Evolutionary conservation across 2,113 vertebrate genomes (phyloP).

Genomic region (Corythoichthys intestinalis): DNA sequence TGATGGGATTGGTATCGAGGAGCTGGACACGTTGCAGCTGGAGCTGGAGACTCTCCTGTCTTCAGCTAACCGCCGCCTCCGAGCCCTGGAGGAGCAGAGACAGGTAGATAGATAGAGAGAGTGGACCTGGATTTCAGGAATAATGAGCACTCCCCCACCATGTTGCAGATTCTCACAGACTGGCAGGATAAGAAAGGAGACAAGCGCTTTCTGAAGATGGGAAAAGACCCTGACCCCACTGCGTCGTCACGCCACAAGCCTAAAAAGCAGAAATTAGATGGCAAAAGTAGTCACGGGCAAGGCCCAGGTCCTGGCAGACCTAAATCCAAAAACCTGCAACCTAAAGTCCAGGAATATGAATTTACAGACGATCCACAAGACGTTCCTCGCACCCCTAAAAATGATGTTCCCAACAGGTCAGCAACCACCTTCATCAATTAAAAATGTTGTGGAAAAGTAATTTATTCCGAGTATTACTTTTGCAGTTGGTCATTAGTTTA

Average conservation of each 20-base stretch:
- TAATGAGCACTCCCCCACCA: background rate
- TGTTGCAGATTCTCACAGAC: conserved; percentile 90
- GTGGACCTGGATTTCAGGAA: background rate
- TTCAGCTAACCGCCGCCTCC: conserved; percentile 88
- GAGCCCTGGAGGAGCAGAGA: conserved; percentile 92
- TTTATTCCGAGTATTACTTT: background rate
- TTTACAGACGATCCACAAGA: conserved; percentile 94
- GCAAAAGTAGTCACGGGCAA: conserved; percentile 85
- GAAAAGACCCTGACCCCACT: conserved; percentile 88
- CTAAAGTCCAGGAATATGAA: conserved; percentile 95
- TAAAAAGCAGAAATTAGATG: conserved; percentile 94
- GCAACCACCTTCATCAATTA: background rate
- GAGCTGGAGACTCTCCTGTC: conserved; percentile 95
- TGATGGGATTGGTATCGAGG: conserved; percentile 96
- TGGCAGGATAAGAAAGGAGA: conserved; percentile 99
- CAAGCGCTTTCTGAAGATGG: conserved; percentile 86
- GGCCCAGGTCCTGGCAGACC: conserved; percentile 91
- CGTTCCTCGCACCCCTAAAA: conserved; percentile 94
- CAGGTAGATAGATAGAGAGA: conserved; percentile 74
- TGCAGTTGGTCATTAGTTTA: background rate
- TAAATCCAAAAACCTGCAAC: conserved; percentile 92
- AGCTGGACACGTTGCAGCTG: conserved; percentile 95
- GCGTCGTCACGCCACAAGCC: conserved; percentile 89
- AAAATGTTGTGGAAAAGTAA: too few relatives aligned
- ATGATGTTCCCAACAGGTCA: conserved; percentile 95